phyloP scores from a whole-genome alignment of 2,113 vertebrate genomes.

The Thymallus thymallus region DNA sequence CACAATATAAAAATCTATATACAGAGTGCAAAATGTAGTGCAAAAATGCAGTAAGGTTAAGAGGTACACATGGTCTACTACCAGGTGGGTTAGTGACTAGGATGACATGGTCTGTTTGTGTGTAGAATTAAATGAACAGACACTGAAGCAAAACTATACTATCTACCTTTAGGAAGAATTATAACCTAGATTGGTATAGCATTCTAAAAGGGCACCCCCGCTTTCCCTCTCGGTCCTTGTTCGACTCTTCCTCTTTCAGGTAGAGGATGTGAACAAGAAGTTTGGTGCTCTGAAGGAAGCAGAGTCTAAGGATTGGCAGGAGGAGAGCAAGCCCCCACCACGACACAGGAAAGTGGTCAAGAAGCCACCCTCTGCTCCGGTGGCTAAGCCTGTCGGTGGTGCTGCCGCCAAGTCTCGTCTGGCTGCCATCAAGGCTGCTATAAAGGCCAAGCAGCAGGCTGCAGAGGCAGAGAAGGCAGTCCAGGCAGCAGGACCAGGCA shows the following conservation, averaged over 20 bases:
- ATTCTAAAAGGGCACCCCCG: background rate
- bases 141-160: no score
- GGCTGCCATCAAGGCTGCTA: slow-evolving; percentile 84
- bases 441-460: slow-evolving; percentile 75
- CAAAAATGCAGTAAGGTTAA: no score
- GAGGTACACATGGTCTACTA: slow-evolving; percentile 87
- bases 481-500: background rate
- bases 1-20: no score
- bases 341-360: slow-evolving; percentile 71
- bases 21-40: no score
- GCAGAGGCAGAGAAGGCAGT: slow-evolving; percentile 56
- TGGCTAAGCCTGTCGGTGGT: slow-evolving; percentile 63
- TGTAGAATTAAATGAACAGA: no score
- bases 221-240: background rate
- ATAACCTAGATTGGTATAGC: no score
- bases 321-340: slow-evolving; percentile 52
- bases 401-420: slow-evolving; percentile 80
- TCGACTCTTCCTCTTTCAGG: slow-evolving; percentile 58
- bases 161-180: no score
- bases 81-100: slow-evolving; percentile 50
- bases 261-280: slow-evolving; percentile 87
- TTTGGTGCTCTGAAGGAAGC: slow-evolving; percentile 82
- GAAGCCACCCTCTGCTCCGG: slow-evolving; percentile 70
- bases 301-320: slow-evolving; percentile 79
- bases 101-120: slow-evolving; percentile 83